A percentile compares a stretch with the other conserved stretches of the same genome.
Conservation (phyloP, 2,113 vertebrate species). For the Rhinolophus sinicus region DNA sequence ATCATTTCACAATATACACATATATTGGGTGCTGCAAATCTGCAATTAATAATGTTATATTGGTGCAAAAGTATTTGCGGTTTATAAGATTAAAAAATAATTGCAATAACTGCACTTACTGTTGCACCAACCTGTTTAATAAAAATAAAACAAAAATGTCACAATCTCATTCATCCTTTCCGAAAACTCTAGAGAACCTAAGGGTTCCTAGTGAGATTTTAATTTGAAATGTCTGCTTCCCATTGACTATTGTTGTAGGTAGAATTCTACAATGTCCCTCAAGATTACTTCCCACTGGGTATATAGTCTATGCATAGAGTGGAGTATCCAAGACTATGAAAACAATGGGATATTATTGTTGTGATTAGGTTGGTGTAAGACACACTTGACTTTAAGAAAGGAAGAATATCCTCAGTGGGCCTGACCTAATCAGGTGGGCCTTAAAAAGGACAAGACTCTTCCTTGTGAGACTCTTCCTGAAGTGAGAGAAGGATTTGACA, state of each 20-base stretch:
- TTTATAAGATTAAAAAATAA: too few species aligned
- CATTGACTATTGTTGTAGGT: background rate
- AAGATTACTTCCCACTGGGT: background rate
- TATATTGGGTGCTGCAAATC: background rate
- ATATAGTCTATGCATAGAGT: background rate
- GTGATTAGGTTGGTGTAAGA: background rate
- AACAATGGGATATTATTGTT: background rate
- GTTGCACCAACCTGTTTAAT: too few species aligned
- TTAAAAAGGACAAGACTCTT: background rate
- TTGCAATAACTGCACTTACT: too few species aligned
- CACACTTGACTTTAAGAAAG: background rate
- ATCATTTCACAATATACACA: background rate
- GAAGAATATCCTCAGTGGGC: background rate
- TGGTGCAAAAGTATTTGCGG: too few species aligned
- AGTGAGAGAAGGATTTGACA: background rate
- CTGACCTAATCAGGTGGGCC: background rate
- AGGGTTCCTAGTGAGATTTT: background rate
- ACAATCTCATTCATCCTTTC: background rate
- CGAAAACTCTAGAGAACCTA: background rate
- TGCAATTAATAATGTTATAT: too few species aligned
- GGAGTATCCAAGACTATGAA: background rate
- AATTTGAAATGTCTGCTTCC: background rate
- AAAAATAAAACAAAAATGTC: too few species aligned
- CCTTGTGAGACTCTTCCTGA: background rate
- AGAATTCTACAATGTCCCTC: background rate